These are phyloP conservation scores for Aphaenogaster floridana DNA, from an alignment of 1,140 invertebrate genomes.

Conservation along the genomic window DNA sequence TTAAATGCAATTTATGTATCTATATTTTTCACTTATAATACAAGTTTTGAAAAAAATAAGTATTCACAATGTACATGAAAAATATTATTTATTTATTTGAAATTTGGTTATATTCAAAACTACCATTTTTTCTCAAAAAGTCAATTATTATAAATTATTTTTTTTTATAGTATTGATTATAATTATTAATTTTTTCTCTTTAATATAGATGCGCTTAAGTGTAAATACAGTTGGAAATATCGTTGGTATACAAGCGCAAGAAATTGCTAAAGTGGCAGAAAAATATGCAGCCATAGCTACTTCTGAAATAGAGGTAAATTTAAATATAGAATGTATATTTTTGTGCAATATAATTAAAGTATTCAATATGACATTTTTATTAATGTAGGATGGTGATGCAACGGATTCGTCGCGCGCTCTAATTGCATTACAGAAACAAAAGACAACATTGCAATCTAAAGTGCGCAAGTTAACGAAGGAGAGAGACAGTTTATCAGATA, in stretches of 20 bases:
- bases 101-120: background rate
- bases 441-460: constrained; percentile 86
- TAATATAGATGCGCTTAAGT: constrained; percentile 79
- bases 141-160: background rate
- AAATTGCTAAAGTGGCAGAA: constrained; percentile 87
- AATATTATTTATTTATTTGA: constrained; percentile 5
- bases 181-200: constrained; percentile 9
- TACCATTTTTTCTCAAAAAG: background rate
- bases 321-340: background rate
- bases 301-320: constrained; percentile 77
- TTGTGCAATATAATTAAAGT: background rate
- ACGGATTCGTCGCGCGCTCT: constrained; percentile 58
- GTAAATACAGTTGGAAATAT: constrained; percentile 85
- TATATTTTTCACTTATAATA: background rate
- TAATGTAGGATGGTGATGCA: constrained; percentile 72
- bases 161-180: background rate
- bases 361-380: background rate
- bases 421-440: constrained; percentile 87
- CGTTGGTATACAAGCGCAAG: constrained; percentile 86
- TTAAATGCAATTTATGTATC: background rate
- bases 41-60: background rate
- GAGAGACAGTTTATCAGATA: constrained; percentile 80
- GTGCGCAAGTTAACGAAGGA: constrained; percentile 84
- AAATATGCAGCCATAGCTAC: constrained; percentile 85
- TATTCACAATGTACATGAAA: background rate